Evolutionary conservation across 2,797 vertebrate genomes (phyloP).

Genomic region (Zenarchopterus dispar): DNA sequence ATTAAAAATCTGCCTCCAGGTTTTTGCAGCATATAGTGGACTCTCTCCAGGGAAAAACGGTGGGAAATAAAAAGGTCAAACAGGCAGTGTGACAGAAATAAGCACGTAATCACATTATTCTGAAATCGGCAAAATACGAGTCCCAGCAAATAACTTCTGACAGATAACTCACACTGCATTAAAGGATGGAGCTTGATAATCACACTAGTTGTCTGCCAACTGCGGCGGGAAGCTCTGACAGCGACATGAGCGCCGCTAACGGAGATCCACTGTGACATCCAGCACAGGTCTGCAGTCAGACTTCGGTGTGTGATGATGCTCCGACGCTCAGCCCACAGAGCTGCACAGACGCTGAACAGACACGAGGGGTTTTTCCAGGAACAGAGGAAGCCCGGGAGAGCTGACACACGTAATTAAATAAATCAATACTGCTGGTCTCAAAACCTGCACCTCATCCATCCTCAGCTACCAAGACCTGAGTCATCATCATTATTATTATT

Average conservation of each 20-base stretch:
- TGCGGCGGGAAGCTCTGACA: background rate
- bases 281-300: slow-evolving; percentile 25
- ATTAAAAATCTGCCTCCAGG: no score
- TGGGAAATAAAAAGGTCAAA: no score
- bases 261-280: slow-evolving; percentile 6
- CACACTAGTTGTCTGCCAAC: background rate
- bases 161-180: background rate
- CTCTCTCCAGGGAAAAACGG: no score
- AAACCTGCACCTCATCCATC: no score
- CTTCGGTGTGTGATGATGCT: slow-evolving; percentile 4
- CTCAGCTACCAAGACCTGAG: no score
- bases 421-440: no score
- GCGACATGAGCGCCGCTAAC: background rate
- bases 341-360: background rate
- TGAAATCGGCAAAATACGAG: background rate
- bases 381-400: background rate
- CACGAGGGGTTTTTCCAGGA: background rate
- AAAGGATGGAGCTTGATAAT: slow-evolving; percentile 12
- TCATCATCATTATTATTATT: no score
- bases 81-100: no score
- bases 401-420: background rate
- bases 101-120: background rate
- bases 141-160: no score
- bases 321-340: background rate
- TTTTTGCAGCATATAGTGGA: no score